Conservation (phyloP, 2,113 vertebrate genomes). For the Crotophaga sulcirostris region DNA sequence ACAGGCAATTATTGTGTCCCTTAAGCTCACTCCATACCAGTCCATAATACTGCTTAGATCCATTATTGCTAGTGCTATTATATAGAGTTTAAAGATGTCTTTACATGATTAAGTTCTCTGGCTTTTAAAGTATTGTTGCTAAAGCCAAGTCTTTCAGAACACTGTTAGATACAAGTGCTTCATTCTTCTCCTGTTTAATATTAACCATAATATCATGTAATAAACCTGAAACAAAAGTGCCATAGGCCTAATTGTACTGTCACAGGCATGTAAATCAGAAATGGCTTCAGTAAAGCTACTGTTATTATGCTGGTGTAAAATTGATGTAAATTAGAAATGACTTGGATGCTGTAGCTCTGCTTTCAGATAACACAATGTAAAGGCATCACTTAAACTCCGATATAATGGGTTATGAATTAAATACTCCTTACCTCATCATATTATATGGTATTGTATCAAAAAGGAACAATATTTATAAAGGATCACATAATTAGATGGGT, state of each 20-base stretch:
- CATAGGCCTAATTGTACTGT: constrained; percentile 66
- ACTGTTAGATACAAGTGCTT: neutral
- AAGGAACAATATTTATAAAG: neutral
- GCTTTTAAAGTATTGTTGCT: constrained; percentile 34
- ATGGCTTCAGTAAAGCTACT: constrained; percentile 38
- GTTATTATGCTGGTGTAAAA: constrained; percentile 54
- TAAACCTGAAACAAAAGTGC: constrained; percentile 66
- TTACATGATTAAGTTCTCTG: constrained; percentile 39
- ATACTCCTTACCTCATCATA: neutral
- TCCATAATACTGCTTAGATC: neutral
- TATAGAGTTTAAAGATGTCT: constrained; percentile 15
- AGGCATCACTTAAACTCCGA: neutral
- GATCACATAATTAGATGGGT: neutral
- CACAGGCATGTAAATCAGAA: constrained; percentile 63
- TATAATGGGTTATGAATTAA: neutral
- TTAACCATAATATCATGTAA: constrained; percentile 56
- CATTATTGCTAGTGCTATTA: neutral
- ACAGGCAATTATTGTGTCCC: neutral
- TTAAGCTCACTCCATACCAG: neutral
- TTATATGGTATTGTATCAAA: neutral
- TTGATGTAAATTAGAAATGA: constrained; percentile 52
- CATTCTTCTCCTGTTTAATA: constrained; percentile 44
- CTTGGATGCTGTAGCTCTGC: constrained; percentile 15
- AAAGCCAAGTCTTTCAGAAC: constrained; percentile 8
- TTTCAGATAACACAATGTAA: constrained; percentile 4